phyloP scores from a whole-genome alignment of 2,113 vertebrate genomes.

The Myrmophylax atrothorax region DNA sequence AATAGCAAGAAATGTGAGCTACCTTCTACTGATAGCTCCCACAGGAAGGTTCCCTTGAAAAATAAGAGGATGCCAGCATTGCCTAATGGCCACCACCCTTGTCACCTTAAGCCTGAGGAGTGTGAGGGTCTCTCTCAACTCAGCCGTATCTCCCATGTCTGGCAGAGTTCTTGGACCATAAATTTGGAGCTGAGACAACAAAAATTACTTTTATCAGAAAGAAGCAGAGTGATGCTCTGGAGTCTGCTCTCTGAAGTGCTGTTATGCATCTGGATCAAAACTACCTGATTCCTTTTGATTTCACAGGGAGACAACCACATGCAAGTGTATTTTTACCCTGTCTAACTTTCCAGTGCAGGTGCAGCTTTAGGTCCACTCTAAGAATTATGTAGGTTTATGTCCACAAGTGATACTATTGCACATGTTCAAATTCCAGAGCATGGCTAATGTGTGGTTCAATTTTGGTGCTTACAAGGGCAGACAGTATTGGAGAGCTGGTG shows the following conservation, averaged over 20 bases:
- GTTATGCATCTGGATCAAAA: background rate
- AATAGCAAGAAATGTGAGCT: background rate
- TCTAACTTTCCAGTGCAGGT: background rate
- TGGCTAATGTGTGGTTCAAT: background rate
- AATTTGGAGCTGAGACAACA: background rate
- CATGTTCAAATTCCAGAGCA: background rate
- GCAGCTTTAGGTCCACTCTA: background rate
- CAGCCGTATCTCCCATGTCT: background rate
- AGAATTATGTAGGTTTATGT: background rate
- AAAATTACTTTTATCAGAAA: background rate
- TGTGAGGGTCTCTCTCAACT: background rate
- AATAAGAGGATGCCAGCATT: background rate
- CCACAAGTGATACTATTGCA: background rate
- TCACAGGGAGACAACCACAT: background rate
- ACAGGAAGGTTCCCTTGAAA: background rate
- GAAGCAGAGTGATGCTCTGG: background rate
- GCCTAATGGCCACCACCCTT: background rate
- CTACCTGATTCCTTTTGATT: background rate
- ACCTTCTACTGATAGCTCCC: background rate
- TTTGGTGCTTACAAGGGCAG: background rate
- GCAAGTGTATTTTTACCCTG: background rate
- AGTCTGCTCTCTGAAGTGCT: background rate
- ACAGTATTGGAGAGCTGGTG: background rate
- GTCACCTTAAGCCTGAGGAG: background rate
- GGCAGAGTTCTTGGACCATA: background rate